phyloP scores from a whole-genome alignment of 37 sponge, comb jelly and placozoan species.

The Amphimedon queenslandica region DNA sequence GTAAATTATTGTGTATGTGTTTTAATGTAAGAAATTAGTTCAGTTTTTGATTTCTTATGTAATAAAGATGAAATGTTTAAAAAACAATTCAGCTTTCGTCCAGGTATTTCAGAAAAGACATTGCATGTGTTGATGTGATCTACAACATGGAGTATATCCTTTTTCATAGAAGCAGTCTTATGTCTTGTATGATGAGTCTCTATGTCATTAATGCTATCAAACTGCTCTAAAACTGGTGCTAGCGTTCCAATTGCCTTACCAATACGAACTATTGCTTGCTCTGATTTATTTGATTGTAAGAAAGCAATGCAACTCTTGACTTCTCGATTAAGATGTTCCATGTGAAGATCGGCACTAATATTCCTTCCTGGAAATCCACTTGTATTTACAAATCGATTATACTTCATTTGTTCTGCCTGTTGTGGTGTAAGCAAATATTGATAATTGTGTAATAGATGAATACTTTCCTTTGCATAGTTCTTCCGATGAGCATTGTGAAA shows the following conservation, averaged over 20 bases:
- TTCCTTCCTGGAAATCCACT: constrained; percentile 16
- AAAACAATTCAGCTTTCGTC: too few species aligned
- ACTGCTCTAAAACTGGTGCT: neutral
- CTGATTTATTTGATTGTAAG: constrained; percentile 3
- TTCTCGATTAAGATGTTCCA: constrained; percentile 23
- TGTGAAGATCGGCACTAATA: constrained; percentile 18
- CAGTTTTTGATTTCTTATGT: neutral
- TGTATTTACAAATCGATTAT: constrained; percentile 24
- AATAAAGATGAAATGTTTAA: too few species aligned
- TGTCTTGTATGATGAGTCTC: neutral
- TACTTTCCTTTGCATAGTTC: constrained; percentile 23
- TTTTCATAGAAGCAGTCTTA: neutral
- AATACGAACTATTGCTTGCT: neutral
- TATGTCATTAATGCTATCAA: neutral
- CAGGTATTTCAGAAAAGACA: neutral
- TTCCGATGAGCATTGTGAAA: constrained; percentile 9
- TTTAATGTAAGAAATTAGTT: too few species aligned
- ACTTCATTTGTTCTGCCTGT: constrained; percentile 13
- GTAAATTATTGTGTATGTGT: neutral
- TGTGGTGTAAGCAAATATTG: constrained; percentile 1
- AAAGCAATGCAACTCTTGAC: neutral
- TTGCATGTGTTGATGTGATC: neutral
- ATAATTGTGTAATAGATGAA: constrained; percentile 9
- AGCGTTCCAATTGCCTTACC: constrained; percentile 11
- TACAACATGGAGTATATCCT: neutral